These are phyloP conservation scores for Sitta europaea DNA, from an alignment of 2,113 vertebrate species.

Conservation along the genomic window DNA sequence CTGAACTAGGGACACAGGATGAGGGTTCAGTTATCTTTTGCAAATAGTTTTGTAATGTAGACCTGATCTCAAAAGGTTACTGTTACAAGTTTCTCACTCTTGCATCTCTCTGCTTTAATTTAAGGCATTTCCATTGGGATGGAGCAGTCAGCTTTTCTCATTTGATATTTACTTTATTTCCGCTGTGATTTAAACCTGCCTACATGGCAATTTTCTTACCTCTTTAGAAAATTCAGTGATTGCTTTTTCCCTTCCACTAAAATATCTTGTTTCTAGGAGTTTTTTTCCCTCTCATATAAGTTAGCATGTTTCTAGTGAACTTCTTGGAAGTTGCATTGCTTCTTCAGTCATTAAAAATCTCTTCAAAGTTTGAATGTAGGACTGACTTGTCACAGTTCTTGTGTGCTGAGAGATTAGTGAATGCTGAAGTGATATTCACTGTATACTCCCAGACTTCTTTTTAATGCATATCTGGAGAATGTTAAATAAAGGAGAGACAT, in stretches of 20 bases:
- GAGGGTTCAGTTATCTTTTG: neutral
- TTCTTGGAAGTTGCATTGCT: neutral
- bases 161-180: slow-evolving; percentile 55
- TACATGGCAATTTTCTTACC: neutral
- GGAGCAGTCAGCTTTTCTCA: neutral
- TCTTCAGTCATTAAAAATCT: neutral
- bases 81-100: neutral
- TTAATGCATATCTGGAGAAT: neutral
- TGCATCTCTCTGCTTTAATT: slow-evolving; percentile 21
- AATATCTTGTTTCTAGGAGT: neutral
- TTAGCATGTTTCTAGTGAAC: neutral
- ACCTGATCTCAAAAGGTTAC: slow-evolving; percentile 19
- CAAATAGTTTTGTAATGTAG: neutral
- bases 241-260: neutral
- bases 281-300: neutral
- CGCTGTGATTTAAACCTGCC: slow-evolving; percentile 20
- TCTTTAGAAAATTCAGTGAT: neutral
- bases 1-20: neutral
- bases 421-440: neutral
- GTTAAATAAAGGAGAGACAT: neutral
- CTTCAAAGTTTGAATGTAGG: neutral
- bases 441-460: neutral
- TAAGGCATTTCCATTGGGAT: slow-evolving; percentile 7
- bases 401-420: neutral
- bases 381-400: neutral